Conservation (phyloP, 2,113 vertebrate species). For the Mormoops blainvillei region DNA sequence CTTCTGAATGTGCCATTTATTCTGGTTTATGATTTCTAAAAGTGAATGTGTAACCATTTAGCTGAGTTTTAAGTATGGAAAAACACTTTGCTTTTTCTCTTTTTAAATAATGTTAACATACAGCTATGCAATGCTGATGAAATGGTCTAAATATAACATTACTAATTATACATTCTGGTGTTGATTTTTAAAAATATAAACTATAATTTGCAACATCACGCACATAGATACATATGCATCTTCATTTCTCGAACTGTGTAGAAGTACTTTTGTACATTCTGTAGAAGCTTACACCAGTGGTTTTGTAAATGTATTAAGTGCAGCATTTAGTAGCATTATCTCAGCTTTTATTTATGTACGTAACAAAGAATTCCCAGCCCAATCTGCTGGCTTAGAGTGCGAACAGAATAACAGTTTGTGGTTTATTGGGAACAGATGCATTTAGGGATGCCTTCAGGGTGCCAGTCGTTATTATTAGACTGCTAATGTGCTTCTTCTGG, state of each 20-base stretch:
- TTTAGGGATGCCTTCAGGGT: conserved; percentile 89
- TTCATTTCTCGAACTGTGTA: conserved; percentile 67
- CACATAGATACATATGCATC: conserved; percentile 30
- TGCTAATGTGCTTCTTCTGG: conserved; percentile 89
- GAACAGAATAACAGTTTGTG: conserved; percentile 88
- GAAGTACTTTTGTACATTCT: conserved; percentile 67
- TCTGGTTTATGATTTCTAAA: conserved; percentile 25
- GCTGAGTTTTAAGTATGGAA: not conserved
- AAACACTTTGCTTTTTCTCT: not conserved
- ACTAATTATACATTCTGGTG: not conserved
- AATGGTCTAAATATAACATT: conserved; percentile 29
- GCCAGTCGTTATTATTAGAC: conserved; percentile 90
- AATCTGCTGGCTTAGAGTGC: conserved; percentile 84
- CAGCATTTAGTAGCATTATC: conserved; percentile 85
- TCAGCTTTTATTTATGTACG: conserved; percentile 84
- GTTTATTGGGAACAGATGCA: conserved; percentile 91
- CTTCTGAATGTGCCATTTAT: conserved; percentile 35
- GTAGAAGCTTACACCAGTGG: conserved; percentile 79
- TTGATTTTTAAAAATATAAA: not conserved
- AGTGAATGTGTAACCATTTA: conserved; percentile 54
- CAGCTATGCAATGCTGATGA: not conserved
- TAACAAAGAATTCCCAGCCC: conserved; percentile 88
- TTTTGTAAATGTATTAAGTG: conserved; percentile 81
- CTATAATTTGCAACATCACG: not conserved
- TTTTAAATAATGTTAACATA: not conserved